Percentiles rank a stretch among this genome's conserved stretches.
Conservation (phyloP, 2,888 invertebrate genomes). For the Kuschelorhynchus macadamiae region DNA sequence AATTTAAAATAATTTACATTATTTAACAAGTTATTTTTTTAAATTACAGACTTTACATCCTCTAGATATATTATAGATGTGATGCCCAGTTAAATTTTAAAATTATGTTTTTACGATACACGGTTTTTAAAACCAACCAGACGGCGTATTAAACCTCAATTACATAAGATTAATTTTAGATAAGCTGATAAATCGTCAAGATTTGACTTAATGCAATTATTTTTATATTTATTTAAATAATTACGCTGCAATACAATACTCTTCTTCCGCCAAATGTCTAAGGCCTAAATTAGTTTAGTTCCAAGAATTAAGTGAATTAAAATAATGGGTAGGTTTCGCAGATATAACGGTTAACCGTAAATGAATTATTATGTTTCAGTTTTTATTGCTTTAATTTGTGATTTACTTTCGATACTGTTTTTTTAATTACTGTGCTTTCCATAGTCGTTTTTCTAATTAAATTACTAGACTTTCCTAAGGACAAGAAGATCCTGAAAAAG, state of each 20-base stretch:
- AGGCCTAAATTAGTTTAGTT: no score
- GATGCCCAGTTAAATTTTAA: slow-evolving; percentile 53
- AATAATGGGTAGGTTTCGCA: no score
- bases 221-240: slow-evolving; percentile 39
- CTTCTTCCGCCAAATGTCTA: no score
- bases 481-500: no score
- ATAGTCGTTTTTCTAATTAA: no score
- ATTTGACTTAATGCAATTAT: slow-evolving; percentile 29
- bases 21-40: slow-evolving; percentile 26
- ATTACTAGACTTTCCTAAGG: no score
- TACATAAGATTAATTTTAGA: slow-evolving; percentile 48
- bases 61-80: slow-evolving; percentile 44
- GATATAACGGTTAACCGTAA: no score
- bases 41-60: slow-evolving; percentile 39
- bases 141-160: slow-evolving; percentile 43
- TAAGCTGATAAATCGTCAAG: slow-evolving; percentile 36
- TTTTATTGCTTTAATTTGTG: no score
- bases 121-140: slow-evolving; percentile 45
- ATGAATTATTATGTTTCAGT: no score
- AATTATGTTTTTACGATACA: slow-evolving; percentile 44
- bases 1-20: slow-evolving; percentile 41
- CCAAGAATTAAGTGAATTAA: no score
- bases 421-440: no score
- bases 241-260: slow-evolving; percentile 1
- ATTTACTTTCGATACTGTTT: no score